A percentile compares a stretch with the other conserved stretches of the same genome.
Conservation (phyloP, 2,888 invertebrate species). For the Hypolimnas misippus region DNA sequence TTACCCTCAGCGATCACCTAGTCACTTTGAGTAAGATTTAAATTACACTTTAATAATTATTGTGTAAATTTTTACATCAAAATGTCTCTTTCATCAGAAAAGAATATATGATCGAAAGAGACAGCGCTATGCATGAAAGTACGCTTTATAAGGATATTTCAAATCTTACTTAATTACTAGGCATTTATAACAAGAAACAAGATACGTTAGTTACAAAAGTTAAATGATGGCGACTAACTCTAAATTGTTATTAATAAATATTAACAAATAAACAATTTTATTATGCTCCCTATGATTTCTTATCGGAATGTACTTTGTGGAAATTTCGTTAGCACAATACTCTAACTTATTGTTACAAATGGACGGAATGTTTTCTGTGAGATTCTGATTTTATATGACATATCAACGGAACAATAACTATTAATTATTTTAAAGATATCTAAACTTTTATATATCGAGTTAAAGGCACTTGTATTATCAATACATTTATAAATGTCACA, state of each 20-base stretch:
- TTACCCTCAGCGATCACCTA: conserved; percentile 60
- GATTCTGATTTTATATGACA: no score
- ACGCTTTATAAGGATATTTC: conserved; percentile 42
- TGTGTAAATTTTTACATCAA: neutral
- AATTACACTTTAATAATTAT: conserved; percentile 23
- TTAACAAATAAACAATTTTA: conserved; percentile 71
- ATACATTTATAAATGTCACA: conserved; percentile 5
- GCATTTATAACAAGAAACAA: conserved; percentile 69
- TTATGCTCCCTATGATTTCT: conserved; percentile 59
- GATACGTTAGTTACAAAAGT: conserved; percentile 75
- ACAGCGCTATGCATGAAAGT: conserved; percentile 13
- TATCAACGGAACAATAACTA: no score
- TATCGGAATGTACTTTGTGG: conserved; percentile 39
- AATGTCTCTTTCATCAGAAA: conserved; percentile 13
- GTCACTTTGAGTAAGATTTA: conserved; percentile 29
- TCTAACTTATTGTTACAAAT: conserved; percentile 8
- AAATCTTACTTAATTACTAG: conserved; percentile 49
- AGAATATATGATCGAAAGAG: neutral
- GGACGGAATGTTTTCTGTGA: conserved; percentile 9
- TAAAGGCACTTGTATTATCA: neutral
- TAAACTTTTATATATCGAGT: neutral
- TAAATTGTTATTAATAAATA: conserved; percentile 78
- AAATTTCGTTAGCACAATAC: neutral
- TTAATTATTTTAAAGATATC: neutral
- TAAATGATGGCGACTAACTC: conserved; percentile 58